Evolutionary conservation across 2,113 vertebrate genomes (phyloP).

Genomic region (rabbit (Oryctolagus cuniculus)): DNA sequence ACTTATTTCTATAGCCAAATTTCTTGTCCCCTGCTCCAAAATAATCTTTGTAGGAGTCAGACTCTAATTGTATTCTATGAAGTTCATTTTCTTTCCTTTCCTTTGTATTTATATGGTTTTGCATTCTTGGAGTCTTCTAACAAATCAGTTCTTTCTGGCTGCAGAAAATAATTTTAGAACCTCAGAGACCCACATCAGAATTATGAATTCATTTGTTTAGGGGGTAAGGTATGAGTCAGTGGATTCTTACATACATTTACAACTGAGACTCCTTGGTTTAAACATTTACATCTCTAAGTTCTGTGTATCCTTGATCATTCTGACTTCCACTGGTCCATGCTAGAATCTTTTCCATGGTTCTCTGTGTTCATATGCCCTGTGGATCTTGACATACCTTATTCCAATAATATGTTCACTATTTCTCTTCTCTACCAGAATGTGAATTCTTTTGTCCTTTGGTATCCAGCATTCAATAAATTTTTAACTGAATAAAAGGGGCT

Average conservation of each 20-base stretch:
- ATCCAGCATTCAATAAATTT: background rate
- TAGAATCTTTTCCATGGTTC: background rate
- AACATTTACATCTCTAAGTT: background rate
- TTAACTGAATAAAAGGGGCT: background rate
- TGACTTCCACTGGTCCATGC: background rate
- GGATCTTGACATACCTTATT: background rate
- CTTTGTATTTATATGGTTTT: background rate
- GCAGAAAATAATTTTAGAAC: background rate
- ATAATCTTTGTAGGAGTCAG: background rate
- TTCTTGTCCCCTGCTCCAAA: background rate
- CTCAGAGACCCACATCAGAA: background rate
- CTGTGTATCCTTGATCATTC: background rate
- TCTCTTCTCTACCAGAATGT: background rate
- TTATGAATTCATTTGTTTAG: background rate
- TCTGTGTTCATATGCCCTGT: too few relatives aligned
- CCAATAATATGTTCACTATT: background rate
- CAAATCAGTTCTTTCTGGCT: background rate
- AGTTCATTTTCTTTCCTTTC: background rate
- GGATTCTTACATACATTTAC: background rate
- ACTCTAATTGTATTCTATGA: fast-evolving
- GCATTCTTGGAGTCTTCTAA: background rate
- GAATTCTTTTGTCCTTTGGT: background rate
- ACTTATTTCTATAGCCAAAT: background rate
- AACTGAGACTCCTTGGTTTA: background rate
- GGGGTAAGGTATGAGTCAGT: fast-evolving